Evolutionary conservation across 1,140 invertebrate species (phyloP), one percentile per base, ranked within the genome.

Genomic region (Wasmannia auropunctata): DNA sequence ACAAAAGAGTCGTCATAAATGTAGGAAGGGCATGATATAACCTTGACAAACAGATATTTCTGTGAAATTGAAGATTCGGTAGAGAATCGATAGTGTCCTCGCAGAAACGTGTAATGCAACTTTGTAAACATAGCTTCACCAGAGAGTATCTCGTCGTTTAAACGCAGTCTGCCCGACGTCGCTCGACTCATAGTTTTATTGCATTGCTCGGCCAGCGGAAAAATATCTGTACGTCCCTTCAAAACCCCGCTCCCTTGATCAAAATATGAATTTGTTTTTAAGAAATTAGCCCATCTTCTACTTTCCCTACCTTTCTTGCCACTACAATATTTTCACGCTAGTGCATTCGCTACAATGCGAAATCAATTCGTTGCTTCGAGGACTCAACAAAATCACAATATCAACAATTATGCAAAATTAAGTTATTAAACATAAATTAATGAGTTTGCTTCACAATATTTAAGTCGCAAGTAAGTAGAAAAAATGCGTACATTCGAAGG

Each of bases 161-260:
- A 90, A 90, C 89, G 90, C 90, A 80, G 86, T 91, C 90, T 91
- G 90, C 90, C 90, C 90, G 90, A 91, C 90, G 90, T 91, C 90
- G 89, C 90, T 91, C 90, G 90, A 91, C 90, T 91, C 65, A 80
- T 65, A 91, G 7, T 76, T 90, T 79, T 60, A 90, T 72, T 88
- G 62, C 62, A 80, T 86, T 86, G 67, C 58, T 91, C 88, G 89
- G 87, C 77, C 77, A 87, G 80, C 85, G 80, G 65, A 86, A 85
- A 63, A 74, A 83, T 43, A 70, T 75, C 25, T 70, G 19, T 58
- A 62, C 70, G 7, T 91, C 88, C 92, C 91, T 93, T 93, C 93
- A 93, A 90, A 92, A 93, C 92, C 91, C 91, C 92, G 92, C 92
- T 93, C 92, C 88, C 88, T 87, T 65, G 79, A 3, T 58, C 25